Percentiles rank a stretch among this genome's conserved stretches.
phyloP scores from a whole-genome alignment of 2,113 vertebrate species.

The Jacana jacana region DNA sequence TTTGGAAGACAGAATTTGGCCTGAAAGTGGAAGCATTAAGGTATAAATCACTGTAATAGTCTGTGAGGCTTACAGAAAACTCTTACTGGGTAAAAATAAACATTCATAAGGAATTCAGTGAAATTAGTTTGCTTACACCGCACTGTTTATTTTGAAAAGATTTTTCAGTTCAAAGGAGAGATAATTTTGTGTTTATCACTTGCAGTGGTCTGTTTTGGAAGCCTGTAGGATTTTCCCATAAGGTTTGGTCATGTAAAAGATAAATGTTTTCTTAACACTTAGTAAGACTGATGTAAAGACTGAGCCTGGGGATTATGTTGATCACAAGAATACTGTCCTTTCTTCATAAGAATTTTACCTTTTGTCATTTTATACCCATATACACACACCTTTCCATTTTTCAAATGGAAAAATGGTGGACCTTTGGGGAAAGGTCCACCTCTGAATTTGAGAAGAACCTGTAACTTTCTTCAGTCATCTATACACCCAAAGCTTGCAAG shows the following conservation, averaged over 20 bases:
- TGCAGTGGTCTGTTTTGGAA: neutral
- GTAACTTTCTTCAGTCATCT: neutral
- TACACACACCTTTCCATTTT: neutral
- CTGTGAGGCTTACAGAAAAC: constrained; percentile 8
- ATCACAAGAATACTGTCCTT: neutral
- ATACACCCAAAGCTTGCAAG: neutral
- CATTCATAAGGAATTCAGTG: constrained; percentile 22
- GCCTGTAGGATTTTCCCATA: neutral
- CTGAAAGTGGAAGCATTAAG: neutral
- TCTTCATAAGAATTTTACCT: neutral
- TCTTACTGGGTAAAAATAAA: neutral
- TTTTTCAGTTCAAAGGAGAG: neutral
- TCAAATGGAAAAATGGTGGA: no score
- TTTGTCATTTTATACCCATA: neutral
- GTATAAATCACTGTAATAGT: constrained; percentile 31
- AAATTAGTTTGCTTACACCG: constrained; percentile 37
- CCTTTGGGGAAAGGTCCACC: neutral
- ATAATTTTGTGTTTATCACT: neutral
- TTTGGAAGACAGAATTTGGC: constrained; percentile 1
- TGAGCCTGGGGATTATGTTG: neutral
- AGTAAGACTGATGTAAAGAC: neutral
- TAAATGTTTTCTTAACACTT: constrained; percentile 6
- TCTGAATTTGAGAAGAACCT: neutral
- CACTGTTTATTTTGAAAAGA: neutral
- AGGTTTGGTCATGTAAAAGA: neutral